A percentile compares a stretch with the other conserved stretches of the same genome.
Conservation (phyloP, 2,797 vertebrate genomes). For the Sebastolobus altivelis region DNA sequence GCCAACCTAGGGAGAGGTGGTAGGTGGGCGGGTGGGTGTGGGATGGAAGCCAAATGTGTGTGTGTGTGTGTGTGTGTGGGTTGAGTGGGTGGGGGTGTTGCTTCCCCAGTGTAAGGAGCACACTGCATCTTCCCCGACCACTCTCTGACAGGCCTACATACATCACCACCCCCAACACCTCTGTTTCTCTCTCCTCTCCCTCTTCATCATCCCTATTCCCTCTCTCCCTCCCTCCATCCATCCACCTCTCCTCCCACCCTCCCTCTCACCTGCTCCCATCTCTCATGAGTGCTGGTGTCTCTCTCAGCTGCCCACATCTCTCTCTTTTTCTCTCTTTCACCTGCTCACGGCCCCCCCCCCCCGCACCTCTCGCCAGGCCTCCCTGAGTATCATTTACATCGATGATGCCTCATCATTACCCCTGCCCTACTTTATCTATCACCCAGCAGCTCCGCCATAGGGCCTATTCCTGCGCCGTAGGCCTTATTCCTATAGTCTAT, state of each 20-base stretch:
- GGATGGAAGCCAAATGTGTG: conserved; percentile 72
- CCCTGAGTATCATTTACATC: conserved; percentile 88
- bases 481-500: conserved; percentile 52
- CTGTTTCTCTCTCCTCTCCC: conserved; percentile 84
- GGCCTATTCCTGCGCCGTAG: conserved; percentile 58
- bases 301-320: conserved; percentile 65
- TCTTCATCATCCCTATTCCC: conserved; percentile 85
- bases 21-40: conserved; percentile 63
- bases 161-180: conserved; percentile 88
- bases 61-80: conserved; percentile 62
- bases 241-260: conserved; percentile 71
- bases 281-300: conserved; percentile 76
- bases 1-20: conserved; percentile 74
- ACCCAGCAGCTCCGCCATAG: conserved; percentile 73
- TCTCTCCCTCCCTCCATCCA: conserved; percentile 81
- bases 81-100: conserved; percentile 80
- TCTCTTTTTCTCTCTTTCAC: conserved; percentile 73
- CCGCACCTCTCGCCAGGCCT: conserved; percentile 80
- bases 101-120: conserved; percentile 85
- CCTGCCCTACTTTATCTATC: conserved; percentile 85
- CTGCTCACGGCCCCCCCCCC: conserved; percentile 63
- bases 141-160: conserved; percentile 88
- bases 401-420: conserved; percentile 88
- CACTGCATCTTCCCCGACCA: conserved; percentile 87
- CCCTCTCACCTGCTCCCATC: conserved; percentile 76